Base-by-base conservation (phyloP, 2,797 vertebrate genomes). In the Brachyrhaphis roseni region DNA sequence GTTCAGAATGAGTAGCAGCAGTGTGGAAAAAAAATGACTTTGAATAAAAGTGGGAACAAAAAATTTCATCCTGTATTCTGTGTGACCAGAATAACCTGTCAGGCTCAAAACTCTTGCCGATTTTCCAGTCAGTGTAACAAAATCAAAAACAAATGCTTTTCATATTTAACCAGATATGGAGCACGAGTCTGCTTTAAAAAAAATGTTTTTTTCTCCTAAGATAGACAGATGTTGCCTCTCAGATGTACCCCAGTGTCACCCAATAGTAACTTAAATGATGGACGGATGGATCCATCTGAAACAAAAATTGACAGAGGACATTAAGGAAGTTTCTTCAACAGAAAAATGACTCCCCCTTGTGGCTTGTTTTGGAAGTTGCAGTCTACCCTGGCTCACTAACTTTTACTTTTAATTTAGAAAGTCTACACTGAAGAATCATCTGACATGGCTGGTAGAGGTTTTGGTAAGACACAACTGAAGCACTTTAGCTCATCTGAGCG, bases 271-370 rank as follows among this genome's bases (percentile, higher is more conserved):
- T 55, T 26, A 55, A 26, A n/a, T 55, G 31, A 62, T 62, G 31
- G 57, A 15, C 12, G 12, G n/a, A 62, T 36, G 59, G 5, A 39
- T 39, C 3, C 7, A 39, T 66, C 23, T 23, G 20, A 66, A 10
- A 39, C 18, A 39, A 39, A 31, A 62, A 20, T 20, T 8, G 36
- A 64, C 59, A 34, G 26, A 36, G 59, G 13, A 36, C 59, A 64
- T 16, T 4, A 36, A 20, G 8, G 7, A 66, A 41, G 8, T 20
- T 41, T 68, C 5, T 45, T 45, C 78, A 75, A 84, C 43, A 46
- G 74, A 75, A 66, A 75, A 77, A 73, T 85, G 87, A 82, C 85
- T 73, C 93, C 91, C 88, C 87, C 92, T 93, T 86, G 87, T 91
- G 92, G 91, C 66, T 26, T n/a, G 1, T 64, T 41, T 3, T 26